Percentiles rank a stretch among this genome's conserved stretches.
phyloP scores from a whole-genome alignment of 1,140 invertebrate species.

The Glossosoma conforme region DNA sequence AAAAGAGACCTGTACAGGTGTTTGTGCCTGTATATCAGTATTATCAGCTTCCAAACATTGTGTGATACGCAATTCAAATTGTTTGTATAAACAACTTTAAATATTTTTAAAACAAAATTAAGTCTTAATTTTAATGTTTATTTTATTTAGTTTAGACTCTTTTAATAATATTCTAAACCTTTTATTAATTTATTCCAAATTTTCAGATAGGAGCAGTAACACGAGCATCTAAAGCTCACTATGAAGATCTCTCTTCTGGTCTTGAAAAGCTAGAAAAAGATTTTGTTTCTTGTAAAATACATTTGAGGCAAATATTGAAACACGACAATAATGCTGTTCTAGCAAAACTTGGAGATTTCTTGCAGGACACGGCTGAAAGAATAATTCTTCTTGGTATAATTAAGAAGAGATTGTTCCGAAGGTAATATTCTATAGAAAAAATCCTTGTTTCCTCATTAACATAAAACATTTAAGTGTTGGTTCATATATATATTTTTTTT shows the following conservation, averaged over 20 bases:
- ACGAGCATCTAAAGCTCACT: constrained; percentile 89
- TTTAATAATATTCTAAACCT: neutral
- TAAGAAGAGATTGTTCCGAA: constrained; percentile 85
- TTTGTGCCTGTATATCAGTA: too few species aligned
- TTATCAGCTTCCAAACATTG: too few species aligned
- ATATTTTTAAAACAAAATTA: constrained; percentile 2
- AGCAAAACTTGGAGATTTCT: constrained; percentile 91
- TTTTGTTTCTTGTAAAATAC: constrained; percentile 97
- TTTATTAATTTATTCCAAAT: neutral
- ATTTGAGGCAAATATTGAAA: constrained; percentile 92
- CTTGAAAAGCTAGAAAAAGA: constrained; percentile 87
- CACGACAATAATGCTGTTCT: constrained; percentile 90
- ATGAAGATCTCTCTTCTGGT: constrained; percentile 81
- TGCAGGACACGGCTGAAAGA: constrained; percentile 93
- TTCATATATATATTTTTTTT: neutral
- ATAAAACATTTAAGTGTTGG: constrained; percentile 8
- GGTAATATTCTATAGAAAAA: constrained; percentile 56
- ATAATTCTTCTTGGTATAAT: constrained; percentile 92
- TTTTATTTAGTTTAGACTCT: neutral
- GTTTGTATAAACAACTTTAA: neutral
- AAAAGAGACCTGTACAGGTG: too few species aligned
- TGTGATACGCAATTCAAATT: too few species aligned
- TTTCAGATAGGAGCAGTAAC: constrained; percentile 82
- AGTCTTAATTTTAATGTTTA: neutral
- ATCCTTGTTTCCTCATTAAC: constrained; percentile 2